These are phyloP conservation scores for Rhogogaster chlorosoma DNA, from an alignment of 2,888 invertebrate species.

Conservation along the genomic window DNA sequence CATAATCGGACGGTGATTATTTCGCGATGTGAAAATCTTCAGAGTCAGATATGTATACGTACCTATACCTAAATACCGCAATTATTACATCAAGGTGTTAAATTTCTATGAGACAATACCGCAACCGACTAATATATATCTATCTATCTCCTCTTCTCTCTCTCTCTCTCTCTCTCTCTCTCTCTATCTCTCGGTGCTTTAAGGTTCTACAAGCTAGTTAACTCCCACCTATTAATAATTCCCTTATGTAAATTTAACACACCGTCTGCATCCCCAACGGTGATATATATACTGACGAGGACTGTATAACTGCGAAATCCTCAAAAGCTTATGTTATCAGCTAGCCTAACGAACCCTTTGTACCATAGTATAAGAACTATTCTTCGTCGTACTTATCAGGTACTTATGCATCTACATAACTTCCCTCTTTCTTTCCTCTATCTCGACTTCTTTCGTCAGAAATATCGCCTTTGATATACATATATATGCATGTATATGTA, in stretches of 20 bases:
- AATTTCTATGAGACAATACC: neutral
- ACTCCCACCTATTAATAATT: slow-evolving; percentile 41
- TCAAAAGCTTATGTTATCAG: slow-evolving; percentile 1
- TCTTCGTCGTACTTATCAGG: neutral
- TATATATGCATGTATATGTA: no score
- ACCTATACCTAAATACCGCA: neutral
- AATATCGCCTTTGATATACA: neutral
- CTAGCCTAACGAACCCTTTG: slow-evolving; percentile 25
- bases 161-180: neutral
- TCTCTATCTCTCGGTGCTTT: neutral
- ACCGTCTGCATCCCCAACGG: neutral
- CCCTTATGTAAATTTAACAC: slow-evolving; percentile 19
- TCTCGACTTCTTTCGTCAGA: neutral
- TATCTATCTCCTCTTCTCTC: no score
- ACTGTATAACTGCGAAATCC: slow-evolving; percentile 1
- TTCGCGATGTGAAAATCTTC: no score
- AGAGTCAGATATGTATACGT: neutral
- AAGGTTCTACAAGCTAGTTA: neutral
- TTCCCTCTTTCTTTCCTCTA: neutral
- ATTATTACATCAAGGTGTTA: neutral
- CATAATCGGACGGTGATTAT: neutral
- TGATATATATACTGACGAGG: neutral
- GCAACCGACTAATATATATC: neutral
- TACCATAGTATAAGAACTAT: neutral
- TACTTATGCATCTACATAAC: neutral